Percentiles rank a stretch among this genome's conserved stretches.
Conservation (phyloP, 2,113 vertebrate species). For the Esox niger region DNA sequence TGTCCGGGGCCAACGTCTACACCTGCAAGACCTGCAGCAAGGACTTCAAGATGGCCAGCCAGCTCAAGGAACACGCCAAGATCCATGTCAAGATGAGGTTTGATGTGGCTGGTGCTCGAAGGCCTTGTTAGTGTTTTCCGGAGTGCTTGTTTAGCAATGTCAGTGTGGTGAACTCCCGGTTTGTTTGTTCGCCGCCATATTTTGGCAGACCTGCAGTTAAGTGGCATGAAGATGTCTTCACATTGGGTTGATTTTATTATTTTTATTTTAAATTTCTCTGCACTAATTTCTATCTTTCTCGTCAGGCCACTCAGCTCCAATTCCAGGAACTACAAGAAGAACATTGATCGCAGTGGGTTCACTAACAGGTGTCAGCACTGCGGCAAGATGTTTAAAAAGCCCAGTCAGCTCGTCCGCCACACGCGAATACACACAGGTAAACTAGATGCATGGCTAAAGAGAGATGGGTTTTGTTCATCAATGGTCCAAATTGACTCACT, state of each 20-base stretch:
- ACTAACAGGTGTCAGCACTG: conserved; percentile 95
- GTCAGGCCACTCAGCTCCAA: conserved; percentile 77
- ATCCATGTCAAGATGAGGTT: conserved; percentile 90
- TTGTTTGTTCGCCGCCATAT: too few relatives aligned
- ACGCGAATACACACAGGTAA: conserved; percentile 96
- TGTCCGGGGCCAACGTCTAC: conserved; percentile 79
- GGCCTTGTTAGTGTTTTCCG: not conserved
- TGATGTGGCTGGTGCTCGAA: too few relatives aligned
- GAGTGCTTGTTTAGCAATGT: not conserved
- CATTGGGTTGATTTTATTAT: not conserved
- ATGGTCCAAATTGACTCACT: too few relatives aligned
- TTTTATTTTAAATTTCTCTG: not conserved
- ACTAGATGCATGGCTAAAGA: conserved; percentile 17
- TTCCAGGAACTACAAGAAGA: conserved; percentile 94
- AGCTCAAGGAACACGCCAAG: conserved; percentile 92
- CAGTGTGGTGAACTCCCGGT: too few relatives aligned
- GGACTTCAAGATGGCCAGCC: conserved; percentile 80
- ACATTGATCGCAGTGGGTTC: conserved; percentile 93
- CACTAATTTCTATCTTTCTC: not conserved
- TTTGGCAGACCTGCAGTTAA: not conserved
- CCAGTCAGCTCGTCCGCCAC: conserved; percentile 92
- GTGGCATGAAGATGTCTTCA: not conserved
- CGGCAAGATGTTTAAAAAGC: conserved; percentile 96
- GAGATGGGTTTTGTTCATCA: too few relatives aligned
- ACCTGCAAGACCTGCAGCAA: conserved; percentile 86